Percentiles rank a stretch among this genome's conserved stretches.
Evolutionary conservation across 2,888 invertebrate genomes (phyloP).

Genomic region (Ichneumoninae sp.): DNA sequence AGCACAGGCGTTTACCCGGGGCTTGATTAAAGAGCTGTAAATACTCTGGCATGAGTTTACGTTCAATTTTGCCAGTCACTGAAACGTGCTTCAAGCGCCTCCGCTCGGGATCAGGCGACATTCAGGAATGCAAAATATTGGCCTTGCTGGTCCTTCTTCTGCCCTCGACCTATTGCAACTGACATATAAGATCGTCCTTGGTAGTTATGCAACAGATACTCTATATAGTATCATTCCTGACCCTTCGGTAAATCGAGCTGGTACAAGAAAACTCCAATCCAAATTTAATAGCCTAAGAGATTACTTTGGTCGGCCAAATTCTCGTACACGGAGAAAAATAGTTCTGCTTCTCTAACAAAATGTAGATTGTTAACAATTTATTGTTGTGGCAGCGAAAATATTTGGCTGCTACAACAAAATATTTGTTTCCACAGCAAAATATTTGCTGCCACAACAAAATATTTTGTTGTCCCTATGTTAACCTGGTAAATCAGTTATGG

Average conservation of each 20-base stretch:
- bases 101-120: conserved; percentile 74
- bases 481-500: too few relatives aligned
- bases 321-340: too few relatives aligned
- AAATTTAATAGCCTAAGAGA: neutral
- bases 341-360: too few relatives aligned
- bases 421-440: too few relatives aligned
- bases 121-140: conserved; percentile 76
- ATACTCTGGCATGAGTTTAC: conserved; percentile 52
- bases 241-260: neutral
- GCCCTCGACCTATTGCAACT: neutral
- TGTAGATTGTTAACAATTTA: too few relatives aligned
- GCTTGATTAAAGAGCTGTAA: conserved; percentile 59
- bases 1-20: conserved; percentile 44
- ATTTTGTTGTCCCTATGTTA: too few relatives aligned
- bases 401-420: too few relatives aligned
- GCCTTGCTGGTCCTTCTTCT: conserved; percentile 24
- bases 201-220: conserved; percentile 9
- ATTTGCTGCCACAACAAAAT: too few relatives aligned
- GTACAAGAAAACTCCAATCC: neutral
- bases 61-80: conserved; percentile 59
- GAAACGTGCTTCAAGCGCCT: conserved; percentile 55
- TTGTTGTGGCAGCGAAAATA: too few relatives aligned
- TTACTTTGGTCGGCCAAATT: neutral
- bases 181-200: conserved; percentile 14
- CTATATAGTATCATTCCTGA: neutral